Evolutionary conservation across 2,888 invertebrate species (phyloP), one percentile per base, ranked within the genome.

Genomic region (Epinotia nisella): DNA sequence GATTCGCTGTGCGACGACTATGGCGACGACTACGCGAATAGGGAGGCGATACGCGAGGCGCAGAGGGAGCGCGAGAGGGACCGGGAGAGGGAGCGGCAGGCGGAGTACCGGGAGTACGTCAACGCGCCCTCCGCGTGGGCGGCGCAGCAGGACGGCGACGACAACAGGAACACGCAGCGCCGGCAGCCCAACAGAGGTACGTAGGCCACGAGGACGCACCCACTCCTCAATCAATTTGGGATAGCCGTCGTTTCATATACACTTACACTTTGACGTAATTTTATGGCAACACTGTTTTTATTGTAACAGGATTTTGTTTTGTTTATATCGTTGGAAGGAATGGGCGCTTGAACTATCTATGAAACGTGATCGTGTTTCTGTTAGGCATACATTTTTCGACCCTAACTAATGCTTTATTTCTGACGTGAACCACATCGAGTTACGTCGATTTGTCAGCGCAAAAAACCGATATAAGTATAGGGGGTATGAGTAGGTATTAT

Each of bases 21-120:
- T 80, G 90, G 90, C 4, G 94, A 94, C 53, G 94, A 94, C 85
- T 94, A 94, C 86, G 94, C 92, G 61, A 94, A 94, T 76, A 79
- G 93, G 11, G 94, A 94, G 59, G 94, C 93, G 24, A 94, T 94
- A 61, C 87, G 94, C n/a, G 93, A 93, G 79, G 94, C 94, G 76
- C 89, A 93, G 81, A 76, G 91, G 24, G 92, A 92, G 76, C 79
- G 89, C 21, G 91, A 92, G 74, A 77, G 88, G 53, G 87, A 90
- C 76, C 77, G 90, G 35, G 90, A 90, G 74, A 84, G 89, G 29
- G 90, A 90, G 74, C 84, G 89, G 24, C 81, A 82, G 56, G 69
- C 68, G 75, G 94, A 93, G 79, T 94, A 92, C 80, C 81, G 94
- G 77, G 93, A 94, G 83, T 94, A 94, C 75, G 94, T 94, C 62